These are phyloP conservation scores for Stigmatopora argus DNA, from an alignment of 2,113 vertebrate genomes.

Conservation along the genomic window DNA sequence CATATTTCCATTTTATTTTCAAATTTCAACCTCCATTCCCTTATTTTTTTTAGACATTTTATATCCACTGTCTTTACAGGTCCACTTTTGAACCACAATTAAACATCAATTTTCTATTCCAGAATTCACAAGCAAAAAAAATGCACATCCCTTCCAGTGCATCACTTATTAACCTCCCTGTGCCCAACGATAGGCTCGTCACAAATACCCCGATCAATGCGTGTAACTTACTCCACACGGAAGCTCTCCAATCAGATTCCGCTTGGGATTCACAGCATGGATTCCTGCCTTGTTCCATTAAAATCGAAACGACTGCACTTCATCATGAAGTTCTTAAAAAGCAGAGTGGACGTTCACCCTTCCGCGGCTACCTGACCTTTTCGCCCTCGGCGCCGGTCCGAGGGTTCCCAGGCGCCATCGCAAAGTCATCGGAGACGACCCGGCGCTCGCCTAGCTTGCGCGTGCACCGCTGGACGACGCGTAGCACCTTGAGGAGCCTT, in stretches of 20 bases:
- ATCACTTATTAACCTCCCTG: background rate
- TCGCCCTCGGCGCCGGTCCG: slow-evolving; percentile 10
- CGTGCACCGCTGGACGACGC: slow-evolving; percentile 72
- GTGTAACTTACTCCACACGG: too few relatives aligned
- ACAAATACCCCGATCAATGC: background rate
- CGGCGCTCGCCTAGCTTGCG: slow-evolving; percentile 68
- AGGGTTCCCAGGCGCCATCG: slow-evolving; percentile 7
- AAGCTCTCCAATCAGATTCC: background rate
- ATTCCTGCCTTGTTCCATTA: background rate
- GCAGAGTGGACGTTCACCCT: background rate
- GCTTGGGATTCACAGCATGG: background rate
- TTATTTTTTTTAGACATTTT: background rate
- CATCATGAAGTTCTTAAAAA: slow-evolving; percentile 9
- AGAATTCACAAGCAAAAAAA: background rate
- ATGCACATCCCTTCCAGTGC: background rate
- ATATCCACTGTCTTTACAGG: too few relatives aligned
- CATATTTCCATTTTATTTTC: background rate
- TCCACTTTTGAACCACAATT: background rate
- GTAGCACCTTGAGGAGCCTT: slow-evolving; percentile 75
- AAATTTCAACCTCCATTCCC: background rate
- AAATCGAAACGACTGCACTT: slow-evolving; percentile 12
- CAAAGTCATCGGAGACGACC: slow-evolving; percentile 72
- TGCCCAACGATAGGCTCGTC: background rate
- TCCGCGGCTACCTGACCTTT: slow-evolving; percentile 40
- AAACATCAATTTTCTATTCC: background rate